These are phyloP conservation scores for Caenorhabditis brenneri DNA, from an alignment of 1,140 invertebrate species.

Conservation along the genomic window DNA sequence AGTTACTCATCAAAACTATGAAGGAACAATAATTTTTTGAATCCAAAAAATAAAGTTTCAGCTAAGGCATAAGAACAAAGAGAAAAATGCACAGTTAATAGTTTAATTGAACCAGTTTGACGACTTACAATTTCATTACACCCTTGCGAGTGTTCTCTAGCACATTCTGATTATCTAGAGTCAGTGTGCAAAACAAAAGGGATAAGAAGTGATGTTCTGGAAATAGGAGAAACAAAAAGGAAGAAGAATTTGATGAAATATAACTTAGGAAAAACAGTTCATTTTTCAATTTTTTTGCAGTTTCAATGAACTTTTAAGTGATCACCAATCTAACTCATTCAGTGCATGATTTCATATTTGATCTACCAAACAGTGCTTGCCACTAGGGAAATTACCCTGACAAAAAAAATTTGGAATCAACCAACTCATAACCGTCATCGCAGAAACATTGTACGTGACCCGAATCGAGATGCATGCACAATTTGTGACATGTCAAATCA, in stretches of 20 bases:
- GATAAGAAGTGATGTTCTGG: background rate
- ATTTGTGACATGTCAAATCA: conserved; percentile 53
- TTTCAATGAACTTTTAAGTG: background rate
- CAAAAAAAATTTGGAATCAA: conserved; percentile 3
- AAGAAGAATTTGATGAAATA: no score
- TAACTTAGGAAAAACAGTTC: no score
- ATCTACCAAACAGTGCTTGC: background rate
- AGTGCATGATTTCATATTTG: no score
- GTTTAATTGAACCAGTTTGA: no score
- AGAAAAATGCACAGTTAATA: no score
- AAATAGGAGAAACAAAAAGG: no score
- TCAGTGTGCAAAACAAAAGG: background rate
- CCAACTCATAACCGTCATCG: conserved; percentile 6
- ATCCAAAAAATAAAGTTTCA: background rate
- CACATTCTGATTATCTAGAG: conserved; percentile 55
- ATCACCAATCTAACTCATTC: background rate
- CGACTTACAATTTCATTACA: conserved; percentile 76
- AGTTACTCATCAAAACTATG: no score
- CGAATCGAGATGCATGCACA: conserved; percentile 49
- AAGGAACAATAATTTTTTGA: background rate
- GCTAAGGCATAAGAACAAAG: background rate
- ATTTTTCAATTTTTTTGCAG: background rate
- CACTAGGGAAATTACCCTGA: background rate
- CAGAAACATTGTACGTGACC: conserved; percentile 41
- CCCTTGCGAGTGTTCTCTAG: conserved; percentile 56